phyloP scores from a whole-genome alignment of 2,888 invertebrate species.

The Strigamia transsilvanica region DNA sequence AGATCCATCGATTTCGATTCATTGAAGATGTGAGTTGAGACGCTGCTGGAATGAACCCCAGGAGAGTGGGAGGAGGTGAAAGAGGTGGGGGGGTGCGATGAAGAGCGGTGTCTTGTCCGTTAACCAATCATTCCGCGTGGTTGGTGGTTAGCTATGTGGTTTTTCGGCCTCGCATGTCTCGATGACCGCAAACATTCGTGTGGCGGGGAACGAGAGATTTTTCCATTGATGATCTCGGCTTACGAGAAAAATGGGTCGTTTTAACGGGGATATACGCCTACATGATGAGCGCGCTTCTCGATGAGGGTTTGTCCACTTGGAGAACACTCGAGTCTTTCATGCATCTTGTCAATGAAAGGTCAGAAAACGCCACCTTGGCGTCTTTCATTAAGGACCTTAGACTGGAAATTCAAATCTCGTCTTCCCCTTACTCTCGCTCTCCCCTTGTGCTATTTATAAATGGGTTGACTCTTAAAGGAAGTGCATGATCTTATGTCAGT shows the following conservation, averaged over 20 bases:
- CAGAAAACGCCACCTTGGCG: not conserved
- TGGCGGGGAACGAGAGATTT: not conserved
- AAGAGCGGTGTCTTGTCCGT: not conserved
- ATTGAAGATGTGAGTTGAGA: not conserved
- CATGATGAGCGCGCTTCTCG: not conserved
- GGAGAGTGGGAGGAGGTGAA: not conserved
- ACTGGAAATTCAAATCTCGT: not conserved
- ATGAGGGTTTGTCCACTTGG: conserved; percentile 22
- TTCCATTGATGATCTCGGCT: not conserved
- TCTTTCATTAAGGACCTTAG: not conserved
- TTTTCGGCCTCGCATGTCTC: not conserved
- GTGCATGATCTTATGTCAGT: not conserved
- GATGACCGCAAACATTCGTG: not conserved
- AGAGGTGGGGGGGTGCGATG: not conserved
- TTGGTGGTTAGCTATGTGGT: conserved; percentile 38
- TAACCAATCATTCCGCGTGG: conserved; percentile 30
- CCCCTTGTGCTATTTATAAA: not conserved
- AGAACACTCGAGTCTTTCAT: conserved; percentile 18
- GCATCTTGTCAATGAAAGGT: conserved; percentile 25
- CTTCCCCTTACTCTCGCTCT: not conserved
- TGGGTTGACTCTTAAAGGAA: conserved; percentile 20
- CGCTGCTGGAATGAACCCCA: conserved; percentile 10
- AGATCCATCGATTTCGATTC: not conserved
- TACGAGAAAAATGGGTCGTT: conserved; percentile 10
- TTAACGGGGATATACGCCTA: not conserved